Evolutionary conservation across 2,888 invertebrate genomes (phyloP).

Genomic region (Graphium colonna): DNA sequence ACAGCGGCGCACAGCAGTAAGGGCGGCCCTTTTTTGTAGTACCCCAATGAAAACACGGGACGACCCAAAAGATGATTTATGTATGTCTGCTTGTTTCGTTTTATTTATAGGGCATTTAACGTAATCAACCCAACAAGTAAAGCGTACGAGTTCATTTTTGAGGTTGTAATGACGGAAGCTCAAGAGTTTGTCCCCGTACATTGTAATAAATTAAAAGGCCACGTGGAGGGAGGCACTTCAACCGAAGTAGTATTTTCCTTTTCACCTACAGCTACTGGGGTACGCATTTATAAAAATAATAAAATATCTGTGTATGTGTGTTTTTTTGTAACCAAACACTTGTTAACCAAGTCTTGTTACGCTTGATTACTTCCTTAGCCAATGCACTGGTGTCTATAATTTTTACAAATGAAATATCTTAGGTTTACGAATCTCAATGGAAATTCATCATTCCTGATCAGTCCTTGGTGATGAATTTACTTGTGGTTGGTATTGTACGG

Average conservation of each 20-base stretch:
- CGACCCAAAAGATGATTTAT: too few relatives aligned
- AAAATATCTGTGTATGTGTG: neutral
- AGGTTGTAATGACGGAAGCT: conserved; percentile 67
- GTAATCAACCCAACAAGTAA: conserved; percentile 84
- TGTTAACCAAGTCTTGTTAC: too few relatives aligned
- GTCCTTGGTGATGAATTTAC: conserved; percentile 74
- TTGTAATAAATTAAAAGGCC: conserved; percentile 81
- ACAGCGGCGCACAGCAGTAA: too few relatives aligned
- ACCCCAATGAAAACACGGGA: too few relatives aligned
- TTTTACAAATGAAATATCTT: too few relatives aligned
- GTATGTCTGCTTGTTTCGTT: too few relatives aligned
- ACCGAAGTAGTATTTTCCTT: conserved; percentile 83
- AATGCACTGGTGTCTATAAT: too few relatives aligned
- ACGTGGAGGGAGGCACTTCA: conserved; percentile 79
- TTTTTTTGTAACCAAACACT: neutral
- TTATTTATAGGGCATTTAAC: conserved; percentile 79
- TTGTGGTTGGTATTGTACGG: conserved; percentile 82
- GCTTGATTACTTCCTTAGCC: too few relatives aligned
- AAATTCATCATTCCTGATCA: conserved; percentile 80
- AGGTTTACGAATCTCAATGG: conserved; percentile 84
- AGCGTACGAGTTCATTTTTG: conserved; percentile 80
- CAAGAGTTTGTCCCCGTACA: conserved; percentile 75
- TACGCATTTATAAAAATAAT: conserved; percentile 35
- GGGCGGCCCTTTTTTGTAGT: too few relatives aligned
- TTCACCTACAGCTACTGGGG: conserved; percentile 81